These are phyloP conservation scores for Bergia sp. DNA, from an alignment of 92 coral and sea anemone genomes.

Conservation along the genomic window DNA sequence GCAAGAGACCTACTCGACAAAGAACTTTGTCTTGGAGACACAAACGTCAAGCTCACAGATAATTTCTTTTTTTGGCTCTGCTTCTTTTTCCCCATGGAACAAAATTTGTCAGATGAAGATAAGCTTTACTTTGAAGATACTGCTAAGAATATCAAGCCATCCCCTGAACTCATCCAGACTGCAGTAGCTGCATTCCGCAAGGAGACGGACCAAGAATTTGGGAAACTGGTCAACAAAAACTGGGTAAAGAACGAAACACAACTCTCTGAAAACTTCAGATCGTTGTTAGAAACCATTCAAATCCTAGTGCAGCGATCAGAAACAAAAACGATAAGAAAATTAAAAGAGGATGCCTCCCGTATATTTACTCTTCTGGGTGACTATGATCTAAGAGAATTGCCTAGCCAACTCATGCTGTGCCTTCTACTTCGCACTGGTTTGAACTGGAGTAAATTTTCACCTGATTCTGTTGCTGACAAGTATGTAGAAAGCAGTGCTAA, in stretches of 20 bases:
- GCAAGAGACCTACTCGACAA: slow-evolving; percentile 50
- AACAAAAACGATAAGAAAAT: neutral
- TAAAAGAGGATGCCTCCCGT: slow-evolving; percentile 11
- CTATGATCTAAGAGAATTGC: slow-evolving; percentile 7
- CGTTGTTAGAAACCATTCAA: slow-evolving; percentile 12
- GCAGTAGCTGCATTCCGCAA: slow-evolving; percentile 26
- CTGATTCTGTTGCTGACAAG: slow-evolving; percentile 37
- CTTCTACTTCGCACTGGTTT: slow-evolving; percentile 46
- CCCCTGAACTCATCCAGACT: slow-evolving; percentile 12
- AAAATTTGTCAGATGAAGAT: slow-evolving; percentile 42
- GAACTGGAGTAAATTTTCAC: slow-evolving; percentile 31
- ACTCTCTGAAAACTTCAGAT: slow-evolving; percentile 4
- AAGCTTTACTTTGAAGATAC: slow-evolving; percentile 42
- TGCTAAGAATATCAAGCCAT: slow-evolving; percentile 44
- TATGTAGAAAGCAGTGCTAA: slow-evolving; percentile 36
- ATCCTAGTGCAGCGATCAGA: slow-evolving; percentile 37
- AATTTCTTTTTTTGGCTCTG: slow-evolving; percentile 37
- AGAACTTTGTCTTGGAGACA: slow-evolving; percentile 59
- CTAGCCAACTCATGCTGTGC: slow-evolving; percentile 30
- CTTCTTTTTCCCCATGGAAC: slow-evolving; percentile 46
- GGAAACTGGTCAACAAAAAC: slow-evolving; percentile 3
- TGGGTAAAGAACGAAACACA: slow-evolving; percentile 15
- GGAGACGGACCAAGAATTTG: slow-evolving; percentile 7
- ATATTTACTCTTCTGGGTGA: neutral
- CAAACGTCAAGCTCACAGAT: slow-evolving; percentile 35